These are phyloP conservation scores for Hiodon alosoides DNA, from an alignment of 2,113 vertebrate species.

Conservation along the genomic window DNA sequence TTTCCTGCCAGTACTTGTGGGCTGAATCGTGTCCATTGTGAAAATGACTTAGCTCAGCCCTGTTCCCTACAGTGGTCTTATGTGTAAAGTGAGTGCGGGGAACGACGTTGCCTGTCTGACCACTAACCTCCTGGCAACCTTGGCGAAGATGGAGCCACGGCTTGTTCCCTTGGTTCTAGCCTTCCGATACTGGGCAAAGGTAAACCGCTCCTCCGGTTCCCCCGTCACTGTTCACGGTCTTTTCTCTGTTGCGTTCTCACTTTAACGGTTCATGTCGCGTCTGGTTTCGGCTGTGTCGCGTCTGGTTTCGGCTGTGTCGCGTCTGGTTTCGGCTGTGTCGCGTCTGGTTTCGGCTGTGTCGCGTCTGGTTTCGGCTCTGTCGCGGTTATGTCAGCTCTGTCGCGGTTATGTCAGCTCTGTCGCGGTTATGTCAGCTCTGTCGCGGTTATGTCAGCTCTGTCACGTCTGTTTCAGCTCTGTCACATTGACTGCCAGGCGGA, in stretches of 20 bases:
- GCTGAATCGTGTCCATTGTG: neutral
- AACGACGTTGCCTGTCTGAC: conserved; percentile 96
- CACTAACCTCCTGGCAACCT: conserved; percentile 85
- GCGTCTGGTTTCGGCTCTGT: too few species aligned
- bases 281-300: too few species aligned
- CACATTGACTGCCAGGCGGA: conserved; percentile 96
- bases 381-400: too few species aligned
- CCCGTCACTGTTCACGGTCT: too few species aligned
- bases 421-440: neutral
- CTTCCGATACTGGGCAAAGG: conserved; percentile 94
- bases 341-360: too few species aligned
- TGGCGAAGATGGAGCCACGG: conserved; percentile 83
- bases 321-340: too few species aligned
- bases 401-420: too few species aligned
- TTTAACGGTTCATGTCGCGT: neutral
- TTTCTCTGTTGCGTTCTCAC: neutral
- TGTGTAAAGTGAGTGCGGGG: conserved; percentile 93
- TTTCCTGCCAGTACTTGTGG: too few species aligned
- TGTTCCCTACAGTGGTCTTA: conserved; percentile 69
- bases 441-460: neutral
- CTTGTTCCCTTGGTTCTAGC: conserved; percentile 87
- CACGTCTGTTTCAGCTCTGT: conserved; percentile 69
- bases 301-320: too few species aligned
- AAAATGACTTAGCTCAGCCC: conserved; percentile 1
- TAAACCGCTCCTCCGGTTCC: conserved; percentile 50